These are phyloP conservation scores for Emydura subglobosa DNA, from an alignment of 2,113 vertebrate species.

Conservation along the genomic window DNA sequence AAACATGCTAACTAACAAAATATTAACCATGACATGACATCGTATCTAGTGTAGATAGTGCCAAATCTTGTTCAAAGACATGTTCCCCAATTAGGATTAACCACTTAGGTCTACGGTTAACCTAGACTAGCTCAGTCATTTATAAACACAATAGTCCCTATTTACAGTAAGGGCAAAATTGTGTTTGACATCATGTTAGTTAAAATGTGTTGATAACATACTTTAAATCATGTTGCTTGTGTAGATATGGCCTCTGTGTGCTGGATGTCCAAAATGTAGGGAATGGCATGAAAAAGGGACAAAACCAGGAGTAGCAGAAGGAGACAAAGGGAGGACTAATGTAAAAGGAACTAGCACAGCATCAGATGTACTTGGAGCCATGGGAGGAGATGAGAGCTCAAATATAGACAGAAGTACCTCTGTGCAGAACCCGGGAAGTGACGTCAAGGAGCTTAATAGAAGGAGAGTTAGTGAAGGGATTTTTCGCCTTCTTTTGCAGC, in stretches of 20 bases:
- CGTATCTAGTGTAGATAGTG: neutral
- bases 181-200: rapidly evolving
- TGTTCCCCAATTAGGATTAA: neutral
- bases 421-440: neutral
- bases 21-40: neutral
- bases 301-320: neutral
- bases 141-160: neutral
- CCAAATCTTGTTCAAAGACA: neutral
- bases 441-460: neutral
- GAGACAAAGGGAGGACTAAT: neutral
- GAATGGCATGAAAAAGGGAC: neutral
- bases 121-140: neutral
- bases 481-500: no score
- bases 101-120: neutral
- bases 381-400: neutral
- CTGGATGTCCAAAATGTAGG: neutral
- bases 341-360: rapidly evolving
- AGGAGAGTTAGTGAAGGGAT: neutral
- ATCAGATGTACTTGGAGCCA: neutral
- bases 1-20: constrained; percentile 50
- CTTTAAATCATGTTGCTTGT: rapidly evolving
- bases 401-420: rapidly evolving
- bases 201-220: neutral
- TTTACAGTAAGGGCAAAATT: neutral
- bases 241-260: neutral